Conservation (phyloP, 2,888 invertebrate species). For the Anorthoa munda region DNA sequence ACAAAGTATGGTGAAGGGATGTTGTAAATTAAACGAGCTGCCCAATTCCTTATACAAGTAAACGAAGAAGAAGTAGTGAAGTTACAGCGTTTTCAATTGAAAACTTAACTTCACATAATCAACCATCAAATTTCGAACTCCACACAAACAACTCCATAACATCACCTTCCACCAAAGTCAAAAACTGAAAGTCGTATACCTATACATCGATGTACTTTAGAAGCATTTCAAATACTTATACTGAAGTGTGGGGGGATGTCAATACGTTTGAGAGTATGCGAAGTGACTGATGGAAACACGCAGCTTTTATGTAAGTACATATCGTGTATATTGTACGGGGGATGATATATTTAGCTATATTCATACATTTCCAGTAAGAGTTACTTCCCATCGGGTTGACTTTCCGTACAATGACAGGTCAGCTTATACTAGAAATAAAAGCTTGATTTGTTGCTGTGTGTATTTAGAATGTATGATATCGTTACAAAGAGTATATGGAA, state of each 20-base stretch:
- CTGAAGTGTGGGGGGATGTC: slow-evolving; percentile 45
- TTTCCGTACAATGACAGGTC: neutral
- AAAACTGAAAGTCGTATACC: neutral
- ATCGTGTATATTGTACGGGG: neutral
- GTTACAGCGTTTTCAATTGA: neutral
- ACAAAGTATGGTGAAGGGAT: too few species aligned
- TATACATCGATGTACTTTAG: slow-evolving; percentile 19
- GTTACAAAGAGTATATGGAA: slow-evolving; percentile 1
- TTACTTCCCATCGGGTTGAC: neutral
- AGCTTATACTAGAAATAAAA: neutral
- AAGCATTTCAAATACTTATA: slow-evolving; percentile 55
- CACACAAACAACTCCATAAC: neutral
- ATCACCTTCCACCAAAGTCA: neutral
- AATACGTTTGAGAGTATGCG: slow-evolving; percentile 39
- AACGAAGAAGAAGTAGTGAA: neutral
- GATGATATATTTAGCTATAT: neutral
- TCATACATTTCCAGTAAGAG: neutral
- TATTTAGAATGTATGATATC: slow-evolving; percentile 8
- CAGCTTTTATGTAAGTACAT: slow-evolving; percentile 8
- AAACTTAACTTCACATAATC: neutral
- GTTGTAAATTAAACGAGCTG: too few species aligned
- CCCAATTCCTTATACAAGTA: neutral
- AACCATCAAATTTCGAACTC: neutral
- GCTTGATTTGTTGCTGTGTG: neutral
- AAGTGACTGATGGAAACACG: slow-evolving; percentile 51